Percentiles rank a stretch among this genome's conserved stretches.
Evolutionary conservation across 2,888 invertebrate genomes (phyloP).

Genomic region (Nesidiocoris tenuis): DNA sequence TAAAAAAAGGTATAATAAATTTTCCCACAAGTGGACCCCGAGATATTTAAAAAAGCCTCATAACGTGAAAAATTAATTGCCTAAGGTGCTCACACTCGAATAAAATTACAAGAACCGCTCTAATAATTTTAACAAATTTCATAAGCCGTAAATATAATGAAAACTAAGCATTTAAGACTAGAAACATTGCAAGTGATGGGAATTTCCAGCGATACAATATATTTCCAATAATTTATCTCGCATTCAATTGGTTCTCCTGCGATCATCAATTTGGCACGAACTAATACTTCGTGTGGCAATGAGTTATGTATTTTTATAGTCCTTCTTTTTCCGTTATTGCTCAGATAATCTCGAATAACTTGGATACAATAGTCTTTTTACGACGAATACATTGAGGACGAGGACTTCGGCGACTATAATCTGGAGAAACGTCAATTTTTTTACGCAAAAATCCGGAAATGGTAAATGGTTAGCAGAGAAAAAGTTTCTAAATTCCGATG

Average conservation of each 20-base stretch:
- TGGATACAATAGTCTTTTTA: neutral
- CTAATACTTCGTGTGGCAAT: conserved; percentile 12
- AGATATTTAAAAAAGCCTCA: neutral
- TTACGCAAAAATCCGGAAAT: too few species aligned
- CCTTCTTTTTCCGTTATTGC: conserved; percentile 5
- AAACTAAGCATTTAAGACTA: conserved; percentile 22
- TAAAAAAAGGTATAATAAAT: neutral
- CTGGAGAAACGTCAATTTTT: too few species aligned
- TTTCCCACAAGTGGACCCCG: neutral
- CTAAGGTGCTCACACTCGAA: neutral
- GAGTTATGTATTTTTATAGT: neutral
- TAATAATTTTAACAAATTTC: neutral
- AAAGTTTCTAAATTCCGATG: too few species aligned
- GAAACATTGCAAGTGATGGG: conserved; percentile 9
- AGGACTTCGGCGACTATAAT: too few species aligned
- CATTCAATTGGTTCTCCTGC: neutral
- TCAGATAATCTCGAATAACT: neutral
- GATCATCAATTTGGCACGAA: conserved; percentile 19
- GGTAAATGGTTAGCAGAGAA: too few species aligned
- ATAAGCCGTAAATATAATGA: neutral
- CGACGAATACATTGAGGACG: neutral
- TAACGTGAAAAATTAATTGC: neutral
- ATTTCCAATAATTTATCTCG: conserved; percentile 1
- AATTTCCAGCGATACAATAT: neutral
- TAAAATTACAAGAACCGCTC: neutral